These are phyloP conservation scores for Setophaga coronata DNA, from an alignment of 2,113 vertebrate genomes.

Conservation along the genomic window DNA sequence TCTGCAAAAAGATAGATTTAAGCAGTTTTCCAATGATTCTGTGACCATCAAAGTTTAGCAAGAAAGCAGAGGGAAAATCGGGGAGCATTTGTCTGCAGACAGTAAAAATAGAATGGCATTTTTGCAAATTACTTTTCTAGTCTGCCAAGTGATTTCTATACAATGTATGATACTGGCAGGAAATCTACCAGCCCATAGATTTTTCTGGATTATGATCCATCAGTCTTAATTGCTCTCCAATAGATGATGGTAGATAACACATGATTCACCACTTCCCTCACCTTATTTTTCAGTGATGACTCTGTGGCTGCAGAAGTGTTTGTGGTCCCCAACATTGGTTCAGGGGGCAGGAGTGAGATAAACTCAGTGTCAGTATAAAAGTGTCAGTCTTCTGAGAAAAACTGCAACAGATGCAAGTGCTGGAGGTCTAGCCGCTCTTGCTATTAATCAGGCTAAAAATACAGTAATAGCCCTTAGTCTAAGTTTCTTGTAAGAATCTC, in stretches of 20 bases:
- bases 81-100: neutral
- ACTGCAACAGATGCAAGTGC: rapidly evolving
- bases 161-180: neutral
- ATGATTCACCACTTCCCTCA: neutral
- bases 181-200: neutral
- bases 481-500: neutral
- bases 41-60: neutral
- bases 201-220: neutral
- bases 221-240: neutral
- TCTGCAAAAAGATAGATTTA: neutral
- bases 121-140: neutral
- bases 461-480: neutral
- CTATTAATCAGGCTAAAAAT: neutral
- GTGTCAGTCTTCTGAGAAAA: neutral
- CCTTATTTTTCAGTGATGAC: neutral
- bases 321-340: rapidly evolving
- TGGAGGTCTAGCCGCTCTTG: neutral
- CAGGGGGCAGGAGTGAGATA: neutral
- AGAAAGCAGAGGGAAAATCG: neutral
- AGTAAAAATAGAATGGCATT: neutral
- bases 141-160: neutral
- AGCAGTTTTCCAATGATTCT: neutral
- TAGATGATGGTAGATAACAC: neutral
- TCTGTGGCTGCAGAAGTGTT: neutral
- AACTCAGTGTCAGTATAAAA: neutral